phyloP scores from a whole-genome alignment of 1,140 invertebrate species.

The Colletes gigas region DNA sequence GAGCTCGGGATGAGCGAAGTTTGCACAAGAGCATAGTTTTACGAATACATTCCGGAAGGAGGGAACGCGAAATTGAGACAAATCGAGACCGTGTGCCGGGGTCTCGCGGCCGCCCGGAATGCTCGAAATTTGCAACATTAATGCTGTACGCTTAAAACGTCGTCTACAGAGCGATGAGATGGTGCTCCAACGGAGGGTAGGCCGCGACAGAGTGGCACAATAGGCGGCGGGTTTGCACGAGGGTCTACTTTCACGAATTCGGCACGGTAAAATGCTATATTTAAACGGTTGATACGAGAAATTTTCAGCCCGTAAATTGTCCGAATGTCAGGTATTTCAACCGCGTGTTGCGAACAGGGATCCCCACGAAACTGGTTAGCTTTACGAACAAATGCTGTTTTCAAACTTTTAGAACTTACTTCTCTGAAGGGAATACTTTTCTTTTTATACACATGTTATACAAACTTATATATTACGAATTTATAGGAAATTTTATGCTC shows the following conservation, averaged over 20 bases:
- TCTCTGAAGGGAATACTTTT: too few relatives aligned
- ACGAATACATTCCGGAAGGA: conserved; percentile 19
- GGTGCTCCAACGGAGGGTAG: not conserved
- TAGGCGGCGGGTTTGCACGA: conserved; percentile 26
- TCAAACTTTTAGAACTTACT: too few relatives aligned
- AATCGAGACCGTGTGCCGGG: conserved; percentile 29
- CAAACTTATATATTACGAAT: too few relatives aligned
- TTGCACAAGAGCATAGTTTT: conserved; percentile 26
- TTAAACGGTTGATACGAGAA: not conserved
- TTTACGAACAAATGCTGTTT: too few relatives aligned
- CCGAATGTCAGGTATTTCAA: not conserved
- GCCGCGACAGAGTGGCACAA: not conserved
- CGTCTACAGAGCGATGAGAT: not conserved
- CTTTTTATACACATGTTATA: too few relatives aligned
- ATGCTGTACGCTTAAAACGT: conserved; percentile 26
- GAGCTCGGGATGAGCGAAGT: not conserved
- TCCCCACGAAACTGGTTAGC: too few relatives aligned
- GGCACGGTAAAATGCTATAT: not conserved
- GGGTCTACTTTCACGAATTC: conserved; percentile 16
- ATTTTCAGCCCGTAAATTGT: not conserved
- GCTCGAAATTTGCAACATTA: conserved; percentile 36
- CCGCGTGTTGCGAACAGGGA: not conserved
- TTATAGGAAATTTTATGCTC: too few relatives aligned
- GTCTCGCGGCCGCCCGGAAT: not conserved
- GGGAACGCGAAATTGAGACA: conserved; percentile 43